phyloP scores from a whole-genome alignment of 2,113 vertebrate genomes.

The Tachuris rubrigastra region DNA sequence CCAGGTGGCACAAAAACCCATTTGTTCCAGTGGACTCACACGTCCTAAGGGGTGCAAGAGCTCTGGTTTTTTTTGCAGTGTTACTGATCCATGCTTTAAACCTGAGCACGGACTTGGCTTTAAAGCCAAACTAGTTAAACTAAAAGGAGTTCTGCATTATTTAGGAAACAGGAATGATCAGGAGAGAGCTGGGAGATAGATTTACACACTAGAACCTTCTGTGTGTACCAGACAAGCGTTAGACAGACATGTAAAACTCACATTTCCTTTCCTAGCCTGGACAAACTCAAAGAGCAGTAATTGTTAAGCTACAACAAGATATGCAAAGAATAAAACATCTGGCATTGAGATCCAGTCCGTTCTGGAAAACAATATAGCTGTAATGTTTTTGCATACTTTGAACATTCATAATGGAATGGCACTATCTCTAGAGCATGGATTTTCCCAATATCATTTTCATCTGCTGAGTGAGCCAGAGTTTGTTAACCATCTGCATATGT shows the following conservation, averaged over 20 bases:
- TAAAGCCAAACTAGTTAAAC: fast-evolving
- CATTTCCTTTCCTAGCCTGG: background rate
- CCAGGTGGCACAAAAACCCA: background rate
- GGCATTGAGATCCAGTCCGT: background rate
- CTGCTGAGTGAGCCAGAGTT: conserved; percentile 5
- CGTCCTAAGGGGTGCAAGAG: background rate
- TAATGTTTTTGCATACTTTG: conserved; percentile 31
- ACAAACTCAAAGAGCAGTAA: background rate
- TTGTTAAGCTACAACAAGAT: background rate
- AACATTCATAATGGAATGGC: conserved; percentile 52
- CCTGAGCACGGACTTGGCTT: background rate
- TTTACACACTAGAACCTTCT: background rate
- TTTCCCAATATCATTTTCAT: conserved; percentile 50
- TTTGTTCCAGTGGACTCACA: fast-evolving
- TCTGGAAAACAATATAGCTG: conserved; percentile 27
- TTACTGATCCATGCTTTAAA: background rate
- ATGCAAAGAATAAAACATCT: conserved; percentile 22
- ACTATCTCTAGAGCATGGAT: conserved; percentile 47
- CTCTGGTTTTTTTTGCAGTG: background rate
- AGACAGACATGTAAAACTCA: background rate
- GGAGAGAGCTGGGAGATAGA: background rate
- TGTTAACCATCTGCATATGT: conserved; percentile 61
- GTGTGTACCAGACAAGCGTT: background rate
- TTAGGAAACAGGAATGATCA: background rate
- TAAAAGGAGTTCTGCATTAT: fast-evolving